A percentile compares a stretch with the other conserved stretches of the same genome.
Evolutionary conservation across 1,140 invertebrate genomes (phyloP).

Genomic region (Anadara kagoshimensis): DNA sequence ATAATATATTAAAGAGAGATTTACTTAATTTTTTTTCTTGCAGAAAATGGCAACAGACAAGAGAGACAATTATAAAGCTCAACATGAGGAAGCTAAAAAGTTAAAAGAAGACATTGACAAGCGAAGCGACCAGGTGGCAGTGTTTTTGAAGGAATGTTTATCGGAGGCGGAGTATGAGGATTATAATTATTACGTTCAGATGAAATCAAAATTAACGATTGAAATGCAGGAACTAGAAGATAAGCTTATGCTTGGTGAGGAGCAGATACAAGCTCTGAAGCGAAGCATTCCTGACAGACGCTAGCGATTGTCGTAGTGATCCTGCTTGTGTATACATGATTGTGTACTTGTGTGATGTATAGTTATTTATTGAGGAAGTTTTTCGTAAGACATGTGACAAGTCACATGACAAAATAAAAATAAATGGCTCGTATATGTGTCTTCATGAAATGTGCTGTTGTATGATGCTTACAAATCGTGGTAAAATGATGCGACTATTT

Average conservation of each 20-base stretch:
- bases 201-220: slow-evolving; percentile 93
- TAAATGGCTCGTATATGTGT: no score
- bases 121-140: slow-evolving; percentile 84
- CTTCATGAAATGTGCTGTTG: no score
- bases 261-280: slow-evolving; percentile 80
- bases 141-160: slow-evolving; percentile 85
- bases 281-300: slow-evolving; percentile 64
- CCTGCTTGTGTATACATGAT: no score
- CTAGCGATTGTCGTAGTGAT: slow-evolving; percentile 74
- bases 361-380: no score
- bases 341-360: no score
- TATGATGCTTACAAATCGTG: no score
- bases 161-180: slow-evolving; percentile 85
- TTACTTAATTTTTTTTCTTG: slow-evolving; percentile 46
- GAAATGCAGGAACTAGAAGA: slow-evolving; percentile 89
- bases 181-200: slow-evolving; percentile 91
- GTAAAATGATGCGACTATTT: no score
- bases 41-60: slow-evolving; percentile 86
- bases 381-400: no score
- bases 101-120: slow-evolving; percentile 89
- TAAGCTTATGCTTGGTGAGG: slow-evolving; percentile 90
- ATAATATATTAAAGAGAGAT: not conserved
- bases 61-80: slow-evolving; percentile 84
- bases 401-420: no score
- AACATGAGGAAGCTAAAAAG: slow-evolving; percentile 89